phyloP scores from a whole-genome alignment of 2,797 vertebrate species.

The Macrochelys suwanniensis region DNA sequence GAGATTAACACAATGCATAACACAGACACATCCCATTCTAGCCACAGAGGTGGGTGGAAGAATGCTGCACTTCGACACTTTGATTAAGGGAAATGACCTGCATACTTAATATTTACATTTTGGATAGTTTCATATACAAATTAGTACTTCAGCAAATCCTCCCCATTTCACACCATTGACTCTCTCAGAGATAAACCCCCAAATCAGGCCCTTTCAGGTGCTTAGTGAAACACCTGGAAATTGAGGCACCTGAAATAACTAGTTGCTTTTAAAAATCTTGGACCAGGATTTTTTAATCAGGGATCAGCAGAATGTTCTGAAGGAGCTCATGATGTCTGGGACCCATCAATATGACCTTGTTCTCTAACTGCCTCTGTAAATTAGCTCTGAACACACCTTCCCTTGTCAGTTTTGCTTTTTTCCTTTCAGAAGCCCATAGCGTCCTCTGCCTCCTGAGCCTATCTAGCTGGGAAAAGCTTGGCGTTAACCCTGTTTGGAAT shows the following conservation, averaged over 20 bases:
- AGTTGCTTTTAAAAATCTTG: neutral
- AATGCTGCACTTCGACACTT: neutral
- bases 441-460: neutral
- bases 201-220: neutral
- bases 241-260: neutral
- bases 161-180: neutral
- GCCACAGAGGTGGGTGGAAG: neutral
- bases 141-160: neutral
- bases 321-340: neutral
- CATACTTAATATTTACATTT: neutral
- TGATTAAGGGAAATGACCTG: neutral
- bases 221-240: neutral
- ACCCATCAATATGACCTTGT: neutral
- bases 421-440: neutral
- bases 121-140: neutral
- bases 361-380: neutral
- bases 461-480: neutral
- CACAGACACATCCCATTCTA: neutral
- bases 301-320: neutral
- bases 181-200: neutral
- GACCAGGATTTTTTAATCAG: neutral
- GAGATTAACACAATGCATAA: neutral
- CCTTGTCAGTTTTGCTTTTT: neutral
- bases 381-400: neutral
- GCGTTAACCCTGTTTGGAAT: neutral